phyloP scores from a whole-genome alignment of 2,113 vertebrate species.

The Emydocephalus ijimae region DNA sequence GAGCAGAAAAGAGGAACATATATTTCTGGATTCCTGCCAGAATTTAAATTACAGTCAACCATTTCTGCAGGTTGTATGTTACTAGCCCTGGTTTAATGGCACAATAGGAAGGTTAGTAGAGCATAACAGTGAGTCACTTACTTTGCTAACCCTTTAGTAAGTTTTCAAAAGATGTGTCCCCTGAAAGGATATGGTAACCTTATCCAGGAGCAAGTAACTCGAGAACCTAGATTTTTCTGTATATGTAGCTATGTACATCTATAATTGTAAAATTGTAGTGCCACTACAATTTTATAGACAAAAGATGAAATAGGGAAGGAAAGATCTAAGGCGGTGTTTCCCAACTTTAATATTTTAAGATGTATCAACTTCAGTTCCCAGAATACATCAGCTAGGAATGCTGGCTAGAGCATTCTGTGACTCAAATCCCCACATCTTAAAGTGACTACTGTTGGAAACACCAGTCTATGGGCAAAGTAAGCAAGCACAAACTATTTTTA shows the following conservation, averaged over 20 bases:
- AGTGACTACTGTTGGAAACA: neutral
- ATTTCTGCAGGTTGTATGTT: neutral
- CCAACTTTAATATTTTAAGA: neutral
- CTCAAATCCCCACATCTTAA: neutral
- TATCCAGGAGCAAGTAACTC: neutral
- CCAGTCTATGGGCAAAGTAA: neutral
- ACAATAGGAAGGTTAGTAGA: neutral
- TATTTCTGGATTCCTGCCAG: neutral
- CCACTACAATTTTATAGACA: neutral
- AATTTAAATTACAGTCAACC: neutral
- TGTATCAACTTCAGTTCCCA: neutral
- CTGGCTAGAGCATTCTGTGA: neutral
- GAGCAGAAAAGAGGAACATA: neutral
- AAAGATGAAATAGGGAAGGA: neutral
- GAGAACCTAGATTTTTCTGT: neutral
- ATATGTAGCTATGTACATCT: neutral
- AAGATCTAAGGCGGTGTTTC: neutral
- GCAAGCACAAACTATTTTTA: neutral
- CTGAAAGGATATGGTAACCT: neutral
- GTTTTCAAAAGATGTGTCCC: neutral
- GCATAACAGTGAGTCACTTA: neutral
- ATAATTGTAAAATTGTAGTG: neutral
- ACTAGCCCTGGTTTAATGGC: neutral
- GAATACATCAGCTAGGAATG: neutral
- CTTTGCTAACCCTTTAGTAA: neutral